A percentile compares a stretch with the other conserved stretches of the same genome.
These are phyloP conservation scores for Leuctra nigra DNA, from an alignment of 2,888 invertebrate genomes.

Conservation along the genomic window DNA sequence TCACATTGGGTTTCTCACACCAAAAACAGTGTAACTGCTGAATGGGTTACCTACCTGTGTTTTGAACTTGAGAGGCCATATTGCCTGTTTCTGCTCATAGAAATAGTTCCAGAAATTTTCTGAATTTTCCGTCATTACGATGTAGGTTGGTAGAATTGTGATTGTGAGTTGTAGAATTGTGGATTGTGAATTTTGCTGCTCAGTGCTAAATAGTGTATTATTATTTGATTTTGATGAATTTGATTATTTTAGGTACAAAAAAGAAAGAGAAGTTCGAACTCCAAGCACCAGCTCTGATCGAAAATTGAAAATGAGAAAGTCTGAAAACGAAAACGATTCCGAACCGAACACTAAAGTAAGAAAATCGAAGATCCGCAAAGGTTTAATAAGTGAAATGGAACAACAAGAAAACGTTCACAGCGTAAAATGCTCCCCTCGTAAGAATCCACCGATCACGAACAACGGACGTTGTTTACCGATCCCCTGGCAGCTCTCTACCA, in stretches of 20 bases:
- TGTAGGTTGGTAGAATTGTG: no score
- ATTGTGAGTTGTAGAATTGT: no score
- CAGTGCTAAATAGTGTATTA: no score
- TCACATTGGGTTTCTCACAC: no score
- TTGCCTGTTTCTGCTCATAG: no score
- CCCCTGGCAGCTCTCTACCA: constrained; percentile 4
- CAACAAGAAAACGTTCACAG: constrained; percentile 40
- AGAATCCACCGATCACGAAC: constrained; percentile 12
- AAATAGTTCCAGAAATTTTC: no score
- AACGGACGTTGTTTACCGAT: constrained; percentile 1
- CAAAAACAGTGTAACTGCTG: no score
- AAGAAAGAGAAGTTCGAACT: constrained; percentile 38
- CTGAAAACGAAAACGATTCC: constrained; percentile 38
- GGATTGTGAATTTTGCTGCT: no score
- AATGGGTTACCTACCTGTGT: no score
- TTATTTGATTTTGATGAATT: no score
- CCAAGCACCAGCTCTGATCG: constrained; percentile 40
- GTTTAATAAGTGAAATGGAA: constrained; percentile 40
- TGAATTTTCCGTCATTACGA: no score
- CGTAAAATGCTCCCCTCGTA: constrained; percentile 26
- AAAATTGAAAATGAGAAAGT: constrained; percentile 43
- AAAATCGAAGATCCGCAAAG: constrained; percentile 44
- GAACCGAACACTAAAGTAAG: constrained; percentile 33
- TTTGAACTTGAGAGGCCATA: no score
- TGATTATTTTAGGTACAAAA: constrained; percentile 35